Base-by-base conservation (phyloP, 2,113 vertebrate species). In the Pavo muticus region DNA sequence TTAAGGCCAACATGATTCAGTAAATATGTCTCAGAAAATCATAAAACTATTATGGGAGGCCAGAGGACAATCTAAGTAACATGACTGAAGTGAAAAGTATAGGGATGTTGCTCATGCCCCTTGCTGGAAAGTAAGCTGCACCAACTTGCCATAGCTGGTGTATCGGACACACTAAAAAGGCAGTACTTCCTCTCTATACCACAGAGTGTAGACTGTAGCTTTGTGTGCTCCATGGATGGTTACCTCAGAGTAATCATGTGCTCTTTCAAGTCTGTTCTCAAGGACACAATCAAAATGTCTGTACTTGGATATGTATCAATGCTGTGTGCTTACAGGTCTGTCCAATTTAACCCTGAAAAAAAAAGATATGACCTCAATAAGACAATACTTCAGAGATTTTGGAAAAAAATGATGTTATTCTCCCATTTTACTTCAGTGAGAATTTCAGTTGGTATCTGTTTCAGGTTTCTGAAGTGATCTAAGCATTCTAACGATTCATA, bases 121-220 rank as follows among this genome's bases (percentile, higher is more conserved):
- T 68, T 95, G 48, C 69, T 87, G 70, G 52, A 39, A 29, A 13
- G 24, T 35, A 42, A 37, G 35, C 44, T 70, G 9, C 54, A 54
- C 19, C 17, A 4, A 16, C 48, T 71, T 73, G 37, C n/a, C 4
- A 1, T 44, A 30, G 19, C 30, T 48, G 4, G 14, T 23, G 52
- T 27, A 5, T 13, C 18, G 37, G 44, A 64, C 56, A 30, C 24
- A 9, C 7, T 24, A 7, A 48, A 74, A 14, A 0, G 0, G 11
- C 24, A 8, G 5, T 0, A 0, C 42, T 10, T 3, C 29, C 35
- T 54, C 42, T 69, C 27, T 7, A 35, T 2, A 2, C 54, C 30
- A 16, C 27, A 20, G 45, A 16, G 32, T 6, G 21, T 23, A 81
- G 63, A n/a, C 37, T 8, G 1, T 6, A 32, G n/a, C 11, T 87